Percentiles rank a stretch among this genome's conserved stretches.
Conservation (phyloP, 2,113 vertebrate genomes). For the Hemibagrus wyckioides region DNA sequence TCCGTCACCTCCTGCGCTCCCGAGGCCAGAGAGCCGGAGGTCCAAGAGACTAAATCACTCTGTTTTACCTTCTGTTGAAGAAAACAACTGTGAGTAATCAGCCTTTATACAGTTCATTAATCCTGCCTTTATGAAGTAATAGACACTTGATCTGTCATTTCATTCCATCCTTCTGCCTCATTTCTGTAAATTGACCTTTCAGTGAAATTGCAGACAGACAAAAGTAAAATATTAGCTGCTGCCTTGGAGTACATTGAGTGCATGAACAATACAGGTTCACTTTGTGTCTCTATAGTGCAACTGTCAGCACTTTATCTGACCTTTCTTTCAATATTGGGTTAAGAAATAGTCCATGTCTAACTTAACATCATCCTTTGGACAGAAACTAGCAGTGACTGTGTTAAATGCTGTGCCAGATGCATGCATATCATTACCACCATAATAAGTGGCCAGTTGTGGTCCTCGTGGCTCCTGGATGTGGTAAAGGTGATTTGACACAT, state of each 20-base stretch:
- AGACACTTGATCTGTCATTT: background rate
- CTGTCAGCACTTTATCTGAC: background rate
- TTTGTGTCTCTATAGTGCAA: background rate
- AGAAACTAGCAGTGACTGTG: background rate
- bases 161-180: background rate
- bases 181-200: background rate
- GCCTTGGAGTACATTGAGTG: background rate
- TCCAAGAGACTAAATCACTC: conserved; percentile 4
- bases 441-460: background rate
- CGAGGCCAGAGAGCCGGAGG: conserved; percentile 14
- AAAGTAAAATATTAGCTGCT: background rate
- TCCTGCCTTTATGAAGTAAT: background rate
- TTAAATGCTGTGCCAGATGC: background rate
- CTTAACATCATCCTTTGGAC: background rate
- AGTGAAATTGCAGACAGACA: background rate
- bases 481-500: background rate
- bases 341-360: background rate
- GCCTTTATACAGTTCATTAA: background rate
- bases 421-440: background rate
- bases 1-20: background rate
- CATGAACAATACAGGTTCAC: background rate
- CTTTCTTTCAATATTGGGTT: background rate
- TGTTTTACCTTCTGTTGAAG: background rate
- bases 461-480: background rate
- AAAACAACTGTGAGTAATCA: conserved; percentile 12